A percentile compares a stretch with the other conserved stretches of the same genome.
Evolutionary conservation across 2,888 invertebrate genomes (phyloP).

Genomic region (Rotaria magnacalcarata): DNA sequence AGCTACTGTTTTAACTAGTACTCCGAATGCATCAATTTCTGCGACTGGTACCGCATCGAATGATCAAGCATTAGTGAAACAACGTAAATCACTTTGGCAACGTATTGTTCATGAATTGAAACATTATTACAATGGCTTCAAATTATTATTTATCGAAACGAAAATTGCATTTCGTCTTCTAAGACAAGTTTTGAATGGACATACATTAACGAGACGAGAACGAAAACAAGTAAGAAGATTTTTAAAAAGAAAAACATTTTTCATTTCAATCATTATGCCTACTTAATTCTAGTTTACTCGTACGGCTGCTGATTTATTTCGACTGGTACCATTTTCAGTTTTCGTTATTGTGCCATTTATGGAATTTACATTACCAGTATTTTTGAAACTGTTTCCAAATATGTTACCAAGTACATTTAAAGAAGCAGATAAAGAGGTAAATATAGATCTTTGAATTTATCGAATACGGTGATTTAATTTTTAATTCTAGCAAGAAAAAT

Average conservation of each 20-base stretch:
- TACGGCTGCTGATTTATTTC: slow-evolving; percentile 77
- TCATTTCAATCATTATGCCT: slow-evolving; percentile 7
- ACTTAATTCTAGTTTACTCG: slow-evolving; percentile 68
- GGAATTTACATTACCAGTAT: slow-evolving; percentile 86
- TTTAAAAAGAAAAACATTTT: no score
- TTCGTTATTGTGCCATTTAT: slow-evolving; percentile 94
- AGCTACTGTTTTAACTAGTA: no score
- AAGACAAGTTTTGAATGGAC: slow-evolving; percentile 75
- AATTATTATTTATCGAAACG: slow-evolving; percentile 82
- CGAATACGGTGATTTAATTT: neutral
- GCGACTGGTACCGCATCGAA: neutral
- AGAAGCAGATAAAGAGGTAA: slow-evolving; percentile 58
- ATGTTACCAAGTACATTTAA: slow-evolving; percentile 97
- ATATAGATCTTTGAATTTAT: neutral
- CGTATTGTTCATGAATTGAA: slow-evolving; percentile 74
- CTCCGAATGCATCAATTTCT: neutral
- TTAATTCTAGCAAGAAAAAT: slow-evolving; percentile 68
- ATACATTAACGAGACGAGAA: slow-evolving; percentile 78
- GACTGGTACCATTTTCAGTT: slow-evolving; percentile 91
- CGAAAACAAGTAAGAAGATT: slow-evolving; percentile 67
- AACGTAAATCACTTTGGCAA: slow-evolving; percentile 51
- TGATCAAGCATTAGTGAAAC: slow-evolving; percentile 47
- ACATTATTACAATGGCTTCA: slow-evolving; percentile 96
- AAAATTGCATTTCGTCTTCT: slow-evolving; percentile 75
- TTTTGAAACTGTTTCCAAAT: slow-evolving; percentile 87